Evolutionary conservation across 2,113 vertebrate genomes (phyloP).

Genomic region (Ciconia stormi): DNA sequence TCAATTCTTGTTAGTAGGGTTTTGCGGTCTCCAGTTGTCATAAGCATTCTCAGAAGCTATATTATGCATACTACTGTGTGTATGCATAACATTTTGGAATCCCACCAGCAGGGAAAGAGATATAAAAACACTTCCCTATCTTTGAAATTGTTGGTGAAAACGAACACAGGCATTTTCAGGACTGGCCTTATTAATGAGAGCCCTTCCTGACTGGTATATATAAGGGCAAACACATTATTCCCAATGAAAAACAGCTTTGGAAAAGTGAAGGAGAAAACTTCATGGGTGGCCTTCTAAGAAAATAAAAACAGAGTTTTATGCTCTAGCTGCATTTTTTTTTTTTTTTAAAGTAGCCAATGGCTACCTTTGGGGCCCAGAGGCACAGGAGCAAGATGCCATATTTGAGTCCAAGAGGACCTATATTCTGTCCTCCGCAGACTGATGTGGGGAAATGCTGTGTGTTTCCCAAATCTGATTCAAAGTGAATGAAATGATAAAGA

Average conservation of each 20-base stretch:
- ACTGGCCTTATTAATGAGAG: background rate
- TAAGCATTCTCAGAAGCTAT: background rate
- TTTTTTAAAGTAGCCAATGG: fast-evolving
- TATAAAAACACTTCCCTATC: background rate
- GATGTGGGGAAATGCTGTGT: background rate
- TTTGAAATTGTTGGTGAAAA: background rate
- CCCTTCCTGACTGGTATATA: background rate
- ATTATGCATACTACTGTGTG: background rate
- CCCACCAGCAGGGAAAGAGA: background rate
- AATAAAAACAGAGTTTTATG: background rate
- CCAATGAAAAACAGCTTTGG: conserved; percentile 37
- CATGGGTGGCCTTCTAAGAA: background rate
- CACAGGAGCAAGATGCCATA: background rate
- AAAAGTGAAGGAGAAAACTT: background rate
- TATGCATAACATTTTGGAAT: background rate
- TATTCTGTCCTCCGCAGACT: background rate
- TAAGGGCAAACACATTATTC: background rate
- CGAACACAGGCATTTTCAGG: background rate
- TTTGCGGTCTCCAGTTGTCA: background rate
- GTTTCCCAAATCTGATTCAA: background rate
- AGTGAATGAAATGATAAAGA: background rate
- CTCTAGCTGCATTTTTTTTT: background rate
- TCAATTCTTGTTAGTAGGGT: background rate
- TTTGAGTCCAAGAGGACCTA: background rate
- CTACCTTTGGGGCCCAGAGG: background rate